Base-by-base conservation (phyloP, 2,888 invertebrate species). In the Pegoplata infirma region DNA sequence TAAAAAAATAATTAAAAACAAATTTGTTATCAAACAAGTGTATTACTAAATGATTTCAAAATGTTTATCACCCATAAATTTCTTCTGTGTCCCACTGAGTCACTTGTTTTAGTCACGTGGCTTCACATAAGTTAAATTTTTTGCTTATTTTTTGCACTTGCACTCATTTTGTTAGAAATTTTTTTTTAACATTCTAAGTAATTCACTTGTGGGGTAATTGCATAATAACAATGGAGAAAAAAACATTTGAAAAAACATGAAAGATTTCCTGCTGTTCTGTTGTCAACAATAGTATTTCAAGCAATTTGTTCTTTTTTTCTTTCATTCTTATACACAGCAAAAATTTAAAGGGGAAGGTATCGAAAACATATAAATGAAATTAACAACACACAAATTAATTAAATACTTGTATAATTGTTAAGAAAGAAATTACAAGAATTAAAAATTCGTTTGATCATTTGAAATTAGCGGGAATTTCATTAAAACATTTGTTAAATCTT, bases 251-350 rank as follows among this genome's bases (percentile, higher is more conserved):
- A 59, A 28, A 36, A 5, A 28, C 10, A 44, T 1, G 44, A 32
- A 44, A 46, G 5, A 8, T n/a, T 10, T 59, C n/a, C 49, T 59
- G 19, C 58, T 59, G 40, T 40, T 59, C 17, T 21, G 21, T 28
- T 32, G 21, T 44, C 53, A 53, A 61, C 28, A 44, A 28, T 19
- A 49, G 49, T 46, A 68, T 68, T 53, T 61, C 51, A n/a, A 61
- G 16, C 28, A 53, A 16, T 61, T 71, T 21, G 19, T 14, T 36
- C 16, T 8, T 23, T n/a, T n/a, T n/a, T 44, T 17, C 7, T 25
- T 59, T 14, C 16, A 36, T 47, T 53, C n/a, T n/a, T n/a, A n/a
- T n/a, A n/a, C n/a, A n/a, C n/a, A n/a, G n/a, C 5, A 46, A 56
- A 16, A 10, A 28, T 8, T 5, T 14, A 10, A 36, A 28, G 16